These are phyloP conservation scores for Heliconius congener DNA, from an alignment of 1,140 invertebrate species.

Conservation along the genomic window DNA sequence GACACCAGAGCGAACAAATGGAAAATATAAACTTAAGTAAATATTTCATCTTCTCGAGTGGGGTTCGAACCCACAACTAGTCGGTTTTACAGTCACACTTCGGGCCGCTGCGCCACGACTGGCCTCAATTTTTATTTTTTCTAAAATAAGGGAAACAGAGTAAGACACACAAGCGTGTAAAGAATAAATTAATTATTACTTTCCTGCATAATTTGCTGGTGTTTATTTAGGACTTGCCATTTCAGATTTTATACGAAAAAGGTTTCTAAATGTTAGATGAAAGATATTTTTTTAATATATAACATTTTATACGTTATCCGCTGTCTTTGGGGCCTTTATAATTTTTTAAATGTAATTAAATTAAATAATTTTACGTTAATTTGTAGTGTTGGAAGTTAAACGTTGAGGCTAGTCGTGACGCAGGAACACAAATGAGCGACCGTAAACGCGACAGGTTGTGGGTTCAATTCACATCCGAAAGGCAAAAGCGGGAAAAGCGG, in stretches of 20 bases:
- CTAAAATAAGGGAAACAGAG: neutral
- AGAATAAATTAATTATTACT: slow-evolving; percentile 55
- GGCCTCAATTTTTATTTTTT: neutral
- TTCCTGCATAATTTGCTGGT: slow-evolving; percentile 47
- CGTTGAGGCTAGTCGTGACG: too few relatives aligned
- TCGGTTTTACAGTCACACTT: too few relatives aligned
- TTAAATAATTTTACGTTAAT: neutral
- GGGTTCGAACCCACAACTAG: too few relatives aligned
- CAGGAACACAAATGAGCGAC: too few relatives aligned
- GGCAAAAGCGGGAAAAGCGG: too few relatives aligned
- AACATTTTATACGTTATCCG: neutral
- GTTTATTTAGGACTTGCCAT: slow-evolving; percentile 46
- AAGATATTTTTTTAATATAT: slow-evolving; percentile 7
- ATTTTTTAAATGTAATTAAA: neutral
- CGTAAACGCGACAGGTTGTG: too few relatives aligned
- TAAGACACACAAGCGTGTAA: slow-evolving; percentile 19
- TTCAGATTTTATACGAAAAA: slow-evolving; percentile 10
- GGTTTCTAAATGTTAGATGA: slow-evolving; percentile 13
- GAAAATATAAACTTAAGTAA: too few relatives aligned
- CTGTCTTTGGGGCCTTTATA: neutral
- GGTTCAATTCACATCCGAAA: too few relatives aligned
- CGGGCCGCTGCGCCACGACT: too few relatives aligned
- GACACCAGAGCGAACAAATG: too few relatives aligned
- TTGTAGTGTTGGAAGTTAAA: too few relatives aligned
- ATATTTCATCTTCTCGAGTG: too few relatives aligned